Evolutionary conservation across 1,140 invertebrate genomes (phyloP), one percentile per base, ranked within the genome.

Genomic region (Papilio helenus): DNA sequence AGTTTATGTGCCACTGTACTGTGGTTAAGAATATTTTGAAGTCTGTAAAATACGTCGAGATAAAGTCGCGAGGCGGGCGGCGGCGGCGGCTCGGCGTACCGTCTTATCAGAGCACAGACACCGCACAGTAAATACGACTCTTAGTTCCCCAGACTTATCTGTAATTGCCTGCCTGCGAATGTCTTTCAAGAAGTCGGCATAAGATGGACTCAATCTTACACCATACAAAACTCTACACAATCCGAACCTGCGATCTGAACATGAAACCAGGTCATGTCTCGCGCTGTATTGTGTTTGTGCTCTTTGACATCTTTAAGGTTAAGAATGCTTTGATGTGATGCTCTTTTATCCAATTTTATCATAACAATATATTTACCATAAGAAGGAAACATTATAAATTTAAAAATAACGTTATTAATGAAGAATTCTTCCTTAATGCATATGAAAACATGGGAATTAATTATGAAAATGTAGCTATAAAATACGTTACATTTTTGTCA

Each of bases 401-500:
- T 20, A 9, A 58, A 23, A n/a, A 20, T 55, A 58, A 58, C 5
- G 46, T 16, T 49, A 16, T 49, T 14, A 46, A 46, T 49, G 5
- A 49, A 18, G 5, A 58, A 55, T 7, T 39, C 5, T 8, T 39
- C 51, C 3, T 42, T 72, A 42, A 10, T 42, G 1, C 34, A 3
- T 71, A 44, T 82, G 9, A 42, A 72, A 44, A 51, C 58, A 34
- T 23, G 34, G 80, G 51, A 58, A 74, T 61, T 23, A 61, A n/a
- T 76, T 80, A 55, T 46, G 29, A 76, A 68, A 76, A 58, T 46
- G 23, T 29, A 68, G 42, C 51, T 55, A 29, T 68, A 68, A 68
- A 68, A 46, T 77, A 79, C 84, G 14, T 97, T 96, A 98, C 98
- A 95, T 98, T 98, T 96, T 99, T 99, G 94, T 99, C 98, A 86